Evolutionary conservation across 2,888 invertebrate genomes (phyloP).

Genomic region (Lobophora halterata): DNA sequence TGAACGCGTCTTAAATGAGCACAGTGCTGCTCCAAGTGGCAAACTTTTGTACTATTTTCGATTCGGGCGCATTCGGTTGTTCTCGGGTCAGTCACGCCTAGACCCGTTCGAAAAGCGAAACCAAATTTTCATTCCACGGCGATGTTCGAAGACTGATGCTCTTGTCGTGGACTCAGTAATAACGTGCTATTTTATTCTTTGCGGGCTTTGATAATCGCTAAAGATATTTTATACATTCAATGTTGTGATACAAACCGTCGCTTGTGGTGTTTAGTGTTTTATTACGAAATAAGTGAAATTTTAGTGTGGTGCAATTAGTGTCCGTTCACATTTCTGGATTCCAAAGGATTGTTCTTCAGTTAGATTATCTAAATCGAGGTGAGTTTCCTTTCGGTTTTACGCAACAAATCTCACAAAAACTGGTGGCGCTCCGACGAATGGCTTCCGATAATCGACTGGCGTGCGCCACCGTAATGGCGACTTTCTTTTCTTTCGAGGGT

Average conservation of each 20-base stretch:
- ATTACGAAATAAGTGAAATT: conserved; percentile 62
- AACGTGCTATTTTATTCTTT: conserved; percentile 68
- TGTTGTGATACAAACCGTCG: conserved; percentile 68
- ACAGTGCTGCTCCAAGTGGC: conserved; percentile 54
- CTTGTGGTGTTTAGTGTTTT: conserved; percentile 70
- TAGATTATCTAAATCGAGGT: conserved; percentile 62
- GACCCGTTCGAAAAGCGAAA: conserved; percentile 79
- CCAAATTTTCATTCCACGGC: conserved; percentile 76
- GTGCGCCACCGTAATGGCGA: conserved; percentile 77
- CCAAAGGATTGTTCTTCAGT: conserved; percentile 63
- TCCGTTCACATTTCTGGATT: conserved; percentile 64
- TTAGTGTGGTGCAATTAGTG: conserved; percentile 75
- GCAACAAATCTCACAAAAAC: conserved; percentile 36
- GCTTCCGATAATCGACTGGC: conserved; percentile 78
- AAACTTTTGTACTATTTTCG: conserved; percentile 27
- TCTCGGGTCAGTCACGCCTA: conserved; percentile 78
- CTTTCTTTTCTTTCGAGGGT: conserved; percentile 61
- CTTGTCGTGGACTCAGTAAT: conserved; percentile 73
- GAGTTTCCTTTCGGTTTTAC: conserved; percentile 40
- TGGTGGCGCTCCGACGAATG: conserved; percentile 70
- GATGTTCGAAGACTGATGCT: conserved; percentile 78
- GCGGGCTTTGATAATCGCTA: conserved; percentile 63
- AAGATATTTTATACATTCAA: conserved; percentile 63
- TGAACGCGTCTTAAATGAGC: conserved; percentile 34
- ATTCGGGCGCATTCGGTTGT: conserved; percentile 63